Percentiles rank a stretch among this genome's conserved stretches.
Conservation (phyloP, 2,113 vertebrate species). For the Epinephelus cyanopodus region DNA sequence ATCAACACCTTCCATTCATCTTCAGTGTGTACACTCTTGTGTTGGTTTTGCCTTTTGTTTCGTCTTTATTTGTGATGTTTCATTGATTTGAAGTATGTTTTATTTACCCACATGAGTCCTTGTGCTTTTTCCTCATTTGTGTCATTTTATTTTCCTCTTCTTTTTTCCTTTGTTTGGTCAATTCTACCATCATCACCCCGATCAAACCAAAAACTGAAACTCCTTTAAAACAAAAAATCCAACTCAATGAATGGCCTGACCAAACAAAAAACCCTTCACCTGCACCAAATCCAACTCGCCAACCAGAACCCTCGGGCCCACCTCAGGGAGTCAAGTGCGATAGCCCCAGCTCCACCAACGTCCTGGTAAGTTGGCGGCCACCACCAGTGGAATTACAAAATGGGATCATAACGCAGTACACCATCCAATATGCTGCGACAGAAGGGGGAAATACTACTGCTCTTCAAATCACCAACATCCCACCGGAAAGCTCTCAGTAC, state of each 20-base stretch:
- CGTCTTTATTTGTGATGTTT: conserved; percentile 65
- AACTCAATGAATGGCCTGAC: conserved; percentile 65
- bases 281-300: conserved; percentile 76
- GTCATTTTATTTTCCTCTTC: conserved; percentile 85
- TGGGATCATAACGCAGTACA: conserved; percentile 95
- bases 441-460: conserved; percentile 92
- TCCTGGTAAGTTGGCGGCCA: conserved; percentile 99
- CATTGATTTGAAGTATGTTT: conserved; percentile 72
- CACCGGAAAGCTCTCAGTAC: conserved; percentile 91
- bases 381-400: conserved; percentile 95
- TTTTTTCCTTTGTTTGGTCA: conserved; percentile 88
- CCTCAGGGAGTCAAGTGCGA: conserved; percentile 96
- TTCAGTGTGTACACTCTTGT: conserved; percentile 84
- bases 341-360: conserved; percentile 97
- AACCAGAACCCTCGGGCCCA: conserved; percentile 96
- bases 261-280: conserved; percentile 51
- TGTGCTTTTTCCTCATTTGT: conserved; percentile 86
- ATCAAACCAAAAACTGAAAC: conserved; percentile 68
- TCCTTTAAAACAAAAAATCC: conserved; percentile 61
- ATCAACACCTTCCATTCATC: conserved; percentile 84
- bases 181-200: conserved; percentile 82
- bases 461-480: conserved; percentile 89
- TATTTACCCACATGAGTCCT: conserved; percentile 74
- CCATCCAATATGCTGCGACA: conserved; percentile 90
- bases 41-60: conserved; percentile 63